phyloP scores from a whole-genome alignment of 2,113 vertebrate species.

The Lichenostomus cassidix region DNA sequence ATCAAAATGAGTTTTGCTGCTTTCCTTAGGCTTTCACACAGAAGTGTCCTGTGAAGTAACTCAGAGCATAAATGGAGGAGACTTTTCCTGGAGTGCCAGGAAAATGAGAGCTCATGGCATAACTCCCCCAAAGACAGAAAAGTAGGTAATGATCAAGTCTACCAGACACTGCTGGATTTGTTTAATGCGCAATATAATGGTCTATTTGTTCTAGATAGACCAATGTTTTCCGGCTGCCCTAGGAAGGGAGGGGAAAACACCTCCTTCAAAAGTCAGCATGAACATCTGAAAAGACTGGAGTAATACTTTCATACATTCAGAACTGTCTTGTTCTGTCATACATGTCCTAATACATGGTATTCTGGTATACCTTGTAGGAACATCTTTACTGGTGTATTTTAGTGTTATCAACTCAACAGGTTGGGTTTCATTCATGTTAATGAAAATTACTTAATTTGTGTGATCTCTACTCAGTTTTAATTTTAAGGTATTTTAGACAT shows the following conservation, averaged over 20 bases:
- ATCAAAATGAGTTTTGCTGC: slow-evolving; percentile 50
- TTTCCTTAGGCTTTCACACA: slow-evolving; percentile 42
- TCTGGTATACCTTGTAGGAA: not conserved
- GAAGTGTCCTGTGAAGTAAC: slow-evolving; percentile 7
- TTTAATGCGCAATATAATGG: not conserved
- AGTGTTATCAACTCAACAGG: not conserved
- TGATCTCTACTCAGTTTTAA: not conserved
- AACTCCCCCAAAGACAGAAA: not conserved
- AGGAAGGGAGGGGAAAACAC: not conserved
- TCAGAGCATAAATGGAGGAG: not conserved
- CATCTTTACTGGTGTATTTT: not conserved
- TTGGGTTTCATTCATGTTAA: not conserved
- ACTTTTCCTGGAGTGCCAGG: not conserved
- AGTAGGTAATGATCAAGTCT: not conserved
- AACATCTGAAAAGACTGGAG: not conserved
- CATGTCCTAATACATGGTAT: not conserved
- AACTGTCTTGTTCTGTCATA: not conserved
- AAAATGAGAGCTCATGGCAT: not conserved
- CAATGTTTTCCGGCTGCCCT: not conserved
- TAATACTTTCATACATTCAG: not conserved
- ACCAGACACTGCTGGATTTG: not conserved
- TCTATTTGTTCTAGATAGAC: not conserved
- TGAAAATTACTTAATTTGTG: not conserved
- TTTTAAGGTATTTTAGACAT: not conserved
- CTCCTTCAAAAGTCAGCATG: not conserved